These are phyloP conservation scores for Dicentrarchus labrax DNA, from an alignment of 2,113 vertebrate species.

Conservation along the genomic window DNA sequence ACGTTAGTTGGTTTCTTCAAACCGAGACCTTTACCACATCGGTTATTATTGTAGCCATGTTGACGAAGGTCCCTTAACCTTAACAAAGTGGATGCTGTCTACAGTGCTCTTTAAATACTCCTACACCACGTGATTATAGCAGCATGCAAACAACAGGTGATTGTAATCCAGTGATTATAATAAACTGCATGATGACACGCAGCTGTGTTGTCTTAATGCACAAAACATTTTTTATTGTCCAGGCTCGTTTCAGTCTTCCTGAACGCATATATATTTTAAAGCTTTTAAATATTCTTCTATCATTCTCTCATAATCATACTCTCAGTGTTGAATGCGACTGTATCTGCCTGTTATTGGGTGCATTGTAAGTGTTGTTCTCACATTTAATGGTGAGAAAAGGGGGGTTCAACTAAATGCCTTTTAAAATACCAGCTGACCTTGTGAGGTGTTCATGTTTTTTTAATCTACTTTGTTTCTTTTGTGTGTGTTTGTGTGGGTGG, in stretches of 20 bases:
- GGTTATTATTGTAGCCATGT: not conserved
- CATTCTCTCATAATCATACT: constrained; percentile 2
- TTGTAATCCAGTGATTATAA: not conserved
- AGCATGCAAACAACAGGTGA: not conserved
- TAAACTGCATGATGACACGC: not conserved
- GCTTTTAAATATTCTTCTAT: not conserved
- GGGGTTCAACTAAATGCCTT: not conserved
- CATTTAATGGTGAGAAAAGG: constrained; percentile 28
- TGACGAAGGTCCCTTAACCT: not conserved
- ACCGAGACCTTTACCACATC: not conserved
- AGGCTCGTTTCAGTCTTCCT: not conserved
- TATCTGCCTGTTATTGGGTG: not conserved
- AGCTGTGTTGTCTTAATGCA: not conserved
- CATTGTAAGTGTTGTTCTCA: constrained; percentile 32
- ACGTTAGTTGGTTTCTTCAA: not conserved
- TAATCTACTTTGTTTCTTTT: not conserved
- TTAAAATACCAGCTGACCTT: constrained; percentile 24
- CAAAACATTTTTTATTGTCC: not conserved
- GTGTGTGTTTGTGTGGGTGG: constrained; percentile 21
- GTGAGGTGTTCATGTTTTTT: constrained; percentile 13
- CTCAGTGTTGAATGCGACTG: not conserved
- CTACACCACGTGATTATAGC: not conserved
- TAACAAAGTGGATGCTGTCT: too few relatives aligned
- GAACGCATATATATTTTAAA: not conserved
- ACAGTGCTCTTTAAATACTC: not conserved